These are phyloP conservation scores for Leiothrix lutea DNA, from an alignment of 2,113 vertebrate genomes.

Conservation along the genomic window DNA sequence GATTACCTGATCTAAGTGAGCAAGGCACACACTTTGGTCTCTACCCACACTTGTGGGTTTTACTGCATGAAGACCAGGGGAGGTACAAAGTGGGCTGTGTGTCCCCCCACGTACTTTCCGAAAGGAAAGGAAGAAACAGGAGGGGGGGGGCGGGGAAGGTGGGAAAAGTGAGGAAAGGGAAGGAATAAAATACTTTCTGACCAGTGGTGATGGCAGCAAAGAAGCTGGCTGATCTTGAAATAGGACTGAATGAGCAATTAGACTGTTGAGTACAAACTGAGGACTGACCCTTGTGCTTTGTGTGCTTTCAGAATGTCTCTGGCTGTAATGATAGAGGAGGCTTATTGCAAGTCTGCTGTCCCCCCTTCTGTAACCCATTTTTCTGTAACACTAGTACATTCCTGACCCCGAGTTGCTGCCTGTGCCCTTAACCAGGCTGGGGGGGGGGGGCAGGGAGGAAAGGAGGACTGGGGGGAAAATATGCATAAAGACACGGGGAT, in stretches of 20 bases:
- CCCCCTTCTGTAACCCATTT: neutral
- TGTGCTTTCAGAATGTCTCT: neutral
- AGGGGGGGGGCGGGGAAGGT: neutral
- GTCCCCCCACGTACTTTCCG: fast-evolving
- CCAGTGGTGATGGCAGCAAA: neutral
- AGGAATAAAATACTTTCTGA: neutral
- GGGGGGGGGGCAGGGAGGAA: too few species aligned
- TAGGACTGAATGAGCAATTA: neutral
- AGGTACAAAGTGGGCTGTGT: neutral
- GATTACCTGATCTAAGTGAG: neutral
- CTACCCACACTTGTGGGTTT: neutral
- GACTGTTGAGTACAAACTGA: neutral
- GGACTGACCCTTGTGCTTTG: neutral
- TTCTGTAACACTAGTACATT: neutral
- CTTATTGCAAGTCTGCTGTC: neutral
- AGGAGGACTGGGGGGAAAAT: neutral
- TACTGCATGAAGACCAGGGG: neutral
- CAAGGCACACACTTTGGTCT: neutral
- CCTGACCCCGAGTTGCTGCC: neutral
- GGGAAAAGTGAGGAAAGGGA: neutral
- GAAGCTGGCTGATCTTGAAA: neutral
- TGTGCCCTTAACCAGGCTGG: neutral
- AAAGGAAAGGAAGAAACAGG: neutral
- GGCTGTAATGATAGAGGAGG: neutral
- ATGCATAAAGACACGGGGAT: neutral